Conservation (phyloP, 2,888 invertebrate species). For the Heteropelma amictum region DNA sequence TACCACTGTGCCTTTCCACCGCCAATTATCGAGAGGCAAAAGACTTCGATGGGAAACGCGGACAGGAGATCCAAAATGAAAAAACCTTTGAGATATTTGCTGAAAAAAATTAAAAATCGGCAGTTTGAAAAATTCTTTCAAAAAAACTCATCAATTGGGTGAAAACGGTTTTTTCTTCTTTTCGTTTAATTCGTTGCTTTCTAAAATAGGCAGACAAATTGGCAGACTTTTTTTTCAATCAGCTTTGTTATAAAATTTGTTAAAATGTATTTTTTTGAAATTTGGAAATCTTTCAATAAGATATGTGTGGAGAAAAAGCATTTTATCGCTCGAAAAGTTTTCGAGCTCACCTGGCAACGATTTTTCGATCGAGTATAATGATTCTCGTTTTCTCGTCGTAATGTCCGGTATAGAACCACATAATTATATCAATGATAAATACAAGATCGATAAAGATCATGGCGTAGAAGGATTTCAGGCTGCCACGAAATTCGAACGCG, state of each 20-base stretch:
- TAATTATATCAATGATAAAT: slow-evolving; percentile 69
- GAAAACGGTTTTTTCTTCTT: too few relatives aligned
- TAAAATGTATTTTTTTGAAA: neutral
- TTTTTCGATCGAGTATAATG: slow-evolving; percentile 68
- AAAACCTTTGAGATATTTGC: slow-evolving; percentile 69
- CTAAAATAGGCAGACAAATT: too few relatives aligned
- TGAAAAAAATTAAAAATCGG: slow-evolving; percentile 52
- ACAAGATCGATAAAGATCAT: slow-evolving; percentile 65
- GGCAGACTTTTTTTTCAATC: neutral
- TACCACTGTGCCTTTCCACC: slow-evolving; percentile 57
- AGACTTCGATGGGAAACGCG: slow-evolving; percentile 67
- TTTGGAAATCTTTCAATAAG: too few relatives aligned
- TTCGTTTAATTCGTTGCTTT: too few relatives aligned
- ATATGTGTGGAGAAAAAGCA: neutral
- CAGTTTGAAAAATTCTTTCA: neutral
- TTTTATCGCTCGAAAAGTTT: neutral
- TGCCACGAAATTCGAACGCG: slow-evolving; percentile 65
- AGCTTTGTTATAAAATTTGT: neutral
- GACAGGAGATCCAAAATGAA: slow-evolving; percentile 72
- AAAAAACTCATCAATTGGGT: too few relatives aligned
- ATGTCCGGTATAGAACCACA: slow-evolving; percentile 75
- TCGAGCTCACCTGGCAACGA: slow-evolving; percentile 64
- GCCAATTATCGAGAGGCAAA: slow-evolving; percentile 53
- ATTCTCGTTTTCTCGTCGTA: slow-evolving; percentile 67
- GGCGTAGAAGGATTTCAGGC: slow-evolving; percentile 55